phyloP scores from a whole-genome alignment of 2,888 invertebrate species.

The Hybos culiciformis region DNA sequence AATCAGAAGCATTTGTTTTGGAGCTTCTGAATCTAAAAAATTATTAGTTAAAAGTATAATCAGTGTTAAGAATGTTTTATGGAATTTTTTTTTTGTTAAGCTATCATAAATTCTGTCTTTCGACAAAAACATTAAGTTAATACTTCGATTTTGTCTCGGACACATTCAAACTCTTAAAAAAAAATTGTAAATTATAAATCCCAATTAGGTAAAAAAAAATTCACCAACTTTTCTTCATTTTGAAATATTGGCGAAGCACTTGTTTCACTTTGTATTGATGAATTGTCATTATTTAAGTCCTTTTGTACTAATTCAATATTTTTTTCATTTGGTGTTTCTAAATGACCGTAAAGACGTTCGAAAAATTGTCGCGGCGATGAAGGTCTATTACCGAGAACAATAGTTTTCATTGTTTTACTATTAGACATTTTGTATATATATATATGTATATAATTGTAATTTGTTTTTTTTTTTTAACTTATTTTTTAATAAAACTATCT shows the following conservation, averaged over 20 bases:
- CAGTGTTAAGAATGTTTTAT: neutral
- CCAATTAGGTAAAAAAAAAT: neutral
- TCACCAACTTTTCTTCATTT: constrained; percentile 25
- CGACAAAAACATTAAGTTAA: no score
- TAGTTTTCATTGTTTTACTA: neutral
- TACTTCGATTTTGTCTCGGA: no score
- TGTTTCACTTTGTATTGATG: constrained; percentile 26
- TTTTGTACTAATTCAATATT: constrained; percentile 3
- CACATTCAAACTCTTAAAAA: no score
- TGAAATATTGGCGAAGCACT: constrained; percentile 33
- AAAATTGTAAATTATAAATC: neutral
- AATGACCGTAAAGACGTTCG: constrained; percentile 62
- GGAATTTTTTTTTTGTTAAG: neutral
- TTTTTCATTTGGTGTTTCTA: constrained; percentile 37
- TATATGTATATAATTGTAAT: neutral
- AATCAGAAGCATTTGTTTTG: no score
- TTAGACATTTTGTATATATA: neutral
- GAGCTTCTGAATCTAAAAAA: no score
- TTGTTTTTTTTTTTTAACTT: neutral
- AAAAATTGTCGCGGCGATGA: constrained; percentile 72
- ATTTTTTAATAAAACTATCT: neutral
- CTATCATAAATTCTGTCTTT: neutral
- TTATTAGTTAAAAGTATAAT: neutral
- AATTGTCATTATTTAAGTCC: constrained; percentile 1
- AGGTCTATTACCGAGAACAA: constrained; percentile 37